phyloP scores from a whole-genome alignment of 1,140 invertebrate species.

The Parapsyche elsis region DNA sequence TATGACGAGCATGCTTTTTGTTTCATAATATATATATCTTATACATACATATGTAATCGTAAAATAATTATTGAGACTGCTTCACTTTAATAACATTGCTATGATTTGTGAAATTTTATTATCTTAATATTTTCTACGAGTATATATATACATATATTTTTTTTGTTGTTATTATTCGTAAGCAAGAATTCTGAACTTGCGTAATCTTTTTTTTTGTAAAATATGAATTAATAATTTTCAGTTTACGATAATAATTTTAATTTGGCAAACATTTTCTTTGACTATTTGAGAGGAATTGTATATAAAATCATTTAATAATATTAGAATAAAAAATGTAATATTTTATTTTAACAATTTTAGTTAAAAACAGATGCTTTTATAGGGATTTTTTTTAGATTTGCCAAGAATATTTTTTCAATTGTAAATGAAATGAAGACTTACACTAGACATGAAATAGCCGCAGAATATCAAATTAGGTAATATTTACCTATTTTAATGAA shows the following conservation, averaged over 20 bases:
- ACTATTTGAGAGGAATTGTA: conserved; percentile 48
- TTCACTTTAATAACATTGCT: conserved; percentile 6
- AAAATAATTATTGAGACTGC: conserved; percentile 3
- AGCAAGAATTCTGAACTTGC: too few relatives aligned
- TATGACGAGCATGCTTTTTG: neutral
- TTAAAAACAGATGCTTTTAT: conserved; percentile 54
- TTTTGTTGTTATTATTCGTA: too few relatives aligned
- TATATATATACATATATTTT: too few relatives aligned
- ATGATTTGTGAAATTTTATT: neutral
- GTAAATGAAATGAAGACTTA: conserved; percentile 54
- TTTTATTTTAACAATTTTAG: conserved; percentile 52
- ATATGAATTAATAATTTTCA: conserved; percentile 39
- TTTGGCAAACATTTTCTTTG: conserved; percentile 44
- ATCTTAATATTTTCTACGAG: too few relatives aligned
- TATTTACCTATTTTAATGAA: conserved; percentile 64
- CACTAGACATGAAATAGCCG: conserved; percentile 54
- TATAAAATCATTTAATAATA: conserved; percentile 49
- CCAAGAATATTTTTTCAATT: neutral
- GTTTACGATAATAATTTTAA: conserved; percentile 46
- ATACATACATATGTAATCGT: neutral
- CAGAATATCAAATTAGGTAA: conserved; percentile 61
- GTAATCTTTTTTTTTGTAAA: neutral
- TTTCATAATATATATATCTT: neutral
- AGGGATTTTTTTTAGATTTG: neutral
- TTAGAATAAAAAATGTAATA: conserved; percentile 53